phyloP scores from a whole-genome alignment of 92 coral and sea anemone species.

The Ricordea florida region DNA sequence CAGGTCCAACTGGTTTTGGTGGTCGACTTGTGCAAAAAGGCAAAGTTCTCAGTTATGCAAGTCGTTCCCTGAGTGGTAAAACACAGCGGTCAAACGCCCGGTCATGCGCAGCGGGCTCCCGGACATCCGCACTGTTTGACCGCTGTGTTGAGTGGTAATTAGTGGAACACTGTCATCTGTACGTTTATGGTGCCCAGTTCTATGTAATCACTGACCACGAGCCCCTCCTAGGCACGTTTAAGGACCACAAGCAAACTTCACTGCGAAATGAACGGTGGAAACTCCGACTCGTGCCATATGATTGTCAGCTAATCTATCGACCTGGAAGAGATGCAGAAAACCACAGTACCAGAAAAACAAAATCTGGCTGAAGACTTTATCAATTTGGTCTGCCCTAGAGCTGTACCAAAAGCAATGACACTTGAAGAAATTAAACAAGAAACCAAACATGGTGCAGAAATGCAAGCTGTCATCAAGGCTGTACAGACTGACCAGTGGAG shows the following conservation, averaged over 20 bases:
- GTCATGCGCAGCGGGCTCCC: no score
- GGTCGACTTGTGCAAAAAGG: conserved; percentile 38
- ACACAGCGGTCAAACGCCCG: no score
- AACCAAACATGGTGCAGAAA: conserved; percentile 29
- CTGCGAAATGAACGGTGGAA: conserved; percentile 53
- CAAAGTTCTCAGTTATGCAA: conserved; percentile 60
- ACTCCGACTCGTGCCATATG: conserved; percentile 50
- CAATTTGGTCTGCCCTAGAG: conserved; percentile 25
- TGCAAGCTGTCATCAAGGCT: conserved; percentile 43
- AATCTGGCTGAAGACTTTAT: conserved; percentile 43
- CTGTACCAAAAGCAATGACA: conserved; percentile 62
- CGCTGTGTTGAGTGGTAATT: no score
- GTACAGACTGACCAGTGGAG: conserved; percentile 43
- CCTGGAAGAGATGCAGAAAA: conserved; percentile 67
- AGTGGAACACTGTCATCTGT: conserved; percentile 56
- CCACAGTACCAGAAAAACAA: neutral
- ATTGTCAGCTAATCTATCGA: conserved; percentile 27
- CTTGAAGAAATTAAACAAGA: conserved; percentile 44
- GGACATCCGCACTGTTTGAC: no score
- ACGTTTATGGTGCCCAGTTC: conserved; percentile 59
- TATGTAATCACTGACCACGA: conserved; percentile 64
- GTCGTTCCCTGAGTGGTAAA: conserved; percentile 57
- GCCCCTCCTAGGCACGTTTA: conserved; percentile 57
- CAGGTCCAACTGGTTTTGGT: conserved; percentile 57
- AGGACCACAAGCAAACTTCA: conserved; percentile 32